A percentile compares a stretch with the other conserved stretches of the same genome.
Evolutionary conservation across 2,888 invertebrate species (phyloP).

Genomic region (Drosophila nr. perissopoda): DNA sequence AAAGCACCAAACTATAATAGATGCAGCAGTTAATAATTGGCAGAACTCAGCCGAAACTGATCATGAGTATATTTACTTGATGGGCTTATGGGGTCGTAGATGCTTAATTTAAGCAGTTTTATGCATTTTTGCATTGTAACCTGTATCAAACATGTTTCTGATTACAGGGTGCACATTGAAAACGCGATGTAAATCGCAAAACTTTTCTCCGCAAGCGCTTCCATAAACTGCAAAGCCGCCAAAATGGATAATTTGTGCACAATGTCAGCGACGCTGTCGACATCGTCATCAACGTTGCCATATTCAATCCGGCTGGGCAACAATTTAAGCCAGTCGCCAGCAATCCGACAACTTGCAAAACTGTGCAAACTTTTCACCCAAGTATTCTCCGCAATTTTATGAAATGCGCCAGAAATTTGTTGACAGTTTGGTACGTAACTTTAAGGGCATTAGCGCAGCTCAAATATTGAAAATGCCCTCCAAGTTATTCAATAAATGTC

Average conservation of each 20-base stretch:
- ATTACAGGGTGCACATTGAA: neutral
- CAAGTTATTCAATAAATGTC: conserved; percentile 80
- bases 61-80: neutral
- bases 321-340: conserved; percentile 56
- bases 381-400: conserved; percentile 49
- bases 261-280: conserved; percentile 68
- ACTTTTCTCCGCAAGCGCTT: conserved; percentile 19
- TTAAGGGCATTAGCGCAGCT: conserved; percentile 67
- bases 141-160: neutral
- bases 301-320: conserved; percentile 34
- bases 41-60: neutral
- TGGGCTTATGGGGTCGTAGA: neutral
- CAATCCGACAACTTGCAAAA: conserved; percentile 64
- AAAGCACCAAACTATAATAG: neutral
- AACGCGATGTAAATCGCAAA: conserved; percentile 20
- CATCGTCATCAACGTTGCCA: conserved; percentile 36
- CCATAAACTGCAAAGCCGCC: conserved; percentile 66
- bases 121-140: neutral
- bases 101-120: neutral
- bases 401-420: conserved; percentile 58
- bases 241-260: conserved; percentile 67
- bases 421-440: conserved; percentile 73
- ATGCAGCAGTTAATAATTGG: neutral
- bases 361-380: conserved; percentile 55
- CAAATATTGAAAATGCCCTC: conserved; percentile 72